A percentile compares a stretch with the other conserved stretches of the same genome.
Conservation (phyloP, 2,888 invertebrate genomes). For the Xiphydria camelus region DNA sequence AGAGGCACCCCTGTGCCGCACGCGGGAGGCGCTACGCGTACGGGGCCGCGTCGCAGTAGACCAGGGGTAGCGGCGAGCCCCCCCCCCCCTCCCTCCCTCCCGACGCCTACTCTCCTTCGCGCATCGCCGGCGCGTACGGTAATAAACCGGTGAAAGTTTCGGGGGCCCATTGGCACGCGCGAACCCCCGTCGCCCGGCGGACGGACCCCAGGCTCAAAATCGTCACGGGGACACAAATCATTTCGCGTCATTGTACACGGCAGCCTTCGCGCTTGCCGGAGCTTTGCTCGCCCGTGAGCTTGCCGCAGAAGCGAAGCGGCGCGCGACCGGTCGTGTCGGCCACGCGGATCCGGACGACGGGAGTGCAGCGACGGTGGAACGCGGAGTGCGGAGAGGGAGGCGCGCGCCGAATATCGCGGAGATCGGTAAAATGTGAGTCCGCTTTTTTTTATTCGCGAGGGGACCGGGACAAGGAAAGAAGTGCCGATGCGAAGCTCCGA, state of each 20-base stretch:
- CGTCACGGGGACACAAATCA: constrained; percentile 49
- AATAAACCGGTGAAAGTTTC: constrained; percentile 51
- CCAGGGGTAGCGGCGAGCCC: constrained; percentile 24
- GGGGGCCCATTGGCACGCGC: constrained; percentile 52
- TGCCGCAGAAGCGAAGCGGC: constrained; percentile 29
- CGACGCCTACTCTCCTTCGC: constrained; percentile 4
- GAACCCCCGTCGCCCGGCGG: constrained; percentile 24
- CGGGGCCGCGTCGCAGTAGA: constrained; percentile 1
- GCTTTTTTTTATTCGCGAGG: too few relatives aligned
- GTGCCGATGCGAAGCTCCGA: too few relatives aligned
- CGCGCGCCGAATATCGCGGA: too few relatives aligned
- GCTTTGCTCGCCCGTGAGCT: constrained; percentile 18
- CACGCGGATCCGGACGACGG: too few relatives aligned
- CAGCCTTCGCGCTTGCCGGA: constrained; percentile 17
- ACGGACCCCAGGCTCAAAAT: constrained; percentile 39
- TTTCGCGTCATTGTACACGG: constrained; percentile 44
- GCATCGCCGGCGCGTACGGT: constrained; percentile 17
- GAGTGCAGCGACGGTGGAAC: too few relatives aligned
- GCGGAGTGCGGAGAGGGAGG: too few relatives aligned
- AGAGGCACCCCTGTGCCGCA: constrained; percentile 29
- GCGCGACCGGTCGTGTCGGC: constrained; percentile 31
- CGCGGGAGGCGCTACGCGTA: constrained; percentile 21
- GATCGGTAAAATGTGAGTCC: too few relatives aligned
- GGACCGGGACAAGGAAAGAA: neutral
- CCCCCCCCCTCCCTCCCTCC: constrained; percentile 22